phyloP scores from a whole-genome alignment of 2,113 vertebrate genomes.

The Empidonax alnorum region DNA sequence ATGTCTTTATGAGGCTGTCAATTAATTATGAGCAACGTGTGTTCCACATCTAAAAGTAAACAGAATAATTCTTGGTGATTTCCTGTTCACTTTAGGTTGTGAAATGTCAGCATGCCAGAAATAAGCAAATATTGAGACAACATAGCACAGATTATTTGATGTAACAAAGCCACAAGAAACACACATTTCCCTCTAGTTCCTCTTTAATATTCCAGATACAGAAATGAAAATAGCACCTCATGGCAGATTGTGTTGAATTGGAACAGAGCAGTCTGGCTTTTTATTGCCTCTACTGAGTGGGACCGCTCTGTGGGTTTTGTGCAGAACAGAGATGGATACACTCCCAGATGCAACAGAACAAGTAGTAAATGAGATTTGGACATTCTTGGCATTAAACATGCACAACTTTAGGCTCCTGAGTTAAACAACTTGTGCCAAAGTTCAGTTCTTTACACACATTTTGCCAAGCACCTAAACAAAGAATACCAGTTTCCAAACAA shows the following conservation, averaged over 20 bases:
- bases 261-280: not conserved
- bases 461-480: not conserved
- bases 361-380: not conserved
- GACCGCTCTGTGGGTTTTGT: not conserved
- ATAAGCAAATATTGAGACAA: not conserved
- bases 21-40: not conserved
- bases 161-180: constrained; percentile 9
- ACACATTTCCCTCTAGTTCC: not conserved
- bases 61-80: constrained; percentile 1
- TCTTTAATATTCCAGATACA: constrained; percentile 2
- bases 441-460: not conserved
- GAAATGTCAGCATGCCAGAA: not conserved
- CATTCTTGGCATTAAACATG: not conserved
- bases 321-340: not conserved
- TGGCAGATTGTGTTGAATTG: not conserved
- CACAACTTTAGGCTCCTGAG: not conserved
- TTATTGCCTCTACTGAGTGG: not conserved
- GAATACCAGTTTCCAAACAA: not conserved
- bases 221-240: not conserved
- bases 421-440: not conserved
- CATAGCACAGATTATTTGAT: not conserved
- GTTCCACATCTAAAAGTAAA: not conserved
- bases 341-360: not conserved
- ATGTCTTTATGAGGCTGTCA: not conserved
- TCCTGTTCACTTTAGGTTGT: constrained; percentile 12